These are phyloP conservation scores for Agelastica alni DNA, from an alignment of 2,888 invertebrate species.

Conservation along the genomic window DNA sequence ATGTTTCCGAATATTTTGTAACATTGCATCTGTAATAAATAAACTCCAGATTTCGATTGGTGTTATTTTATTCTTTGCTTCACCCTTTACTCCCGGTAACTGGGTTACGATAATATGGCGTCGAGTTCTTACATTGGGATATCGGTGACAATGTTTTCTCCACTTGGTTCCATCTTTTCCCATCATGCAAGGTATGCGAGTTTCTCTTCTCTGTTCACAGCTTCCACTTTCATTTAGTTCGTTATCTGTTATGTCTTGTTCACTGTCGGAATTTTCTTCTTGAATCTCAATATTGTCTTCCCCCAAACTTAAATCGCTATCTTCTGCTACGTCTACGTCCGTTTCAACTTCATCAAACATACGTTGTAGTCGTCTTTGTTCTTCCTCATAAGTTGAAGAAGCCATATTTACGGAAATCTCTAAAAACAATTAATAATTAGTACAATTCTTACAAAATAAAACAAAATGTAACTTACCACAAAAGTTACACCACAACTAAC, in stretches of 20 bases:
- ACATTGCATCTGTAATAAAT: conserved; percentile 8
- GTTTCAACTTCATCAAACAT: conserved; percentile 4
- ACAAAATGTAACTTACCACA: conserved; percentile 5
- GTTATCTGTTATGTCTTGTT: too few species aligned
- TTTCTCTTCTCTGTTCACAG: too few species aligned
- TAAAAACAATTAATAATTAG: conserved; percentile 6
- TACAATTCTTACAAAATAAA: conserved; percentile 1
- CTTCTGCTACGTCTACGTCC: too few species aligned
- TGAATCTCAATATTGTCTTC: too few species aligned
- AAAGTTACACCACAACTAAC: too few species aligned
- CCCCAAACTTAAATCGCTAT: too few species aligned
- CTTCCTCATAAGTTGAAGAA: conserved; percentile 7
- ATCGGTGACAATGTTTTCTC: not conserved
- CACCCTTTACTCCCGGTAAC: conserved; percentile 8
- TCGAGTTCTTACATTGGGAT: not conserved
- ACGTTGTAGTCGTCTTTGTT: conserved; percentile 3
- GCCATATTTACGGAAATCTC: conserved; percentile 4
- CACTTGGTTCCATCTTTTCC: not conserved
- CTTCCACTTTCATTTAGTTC: too few species aligned
- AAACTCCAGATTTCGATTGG: conserved; percentile 12
- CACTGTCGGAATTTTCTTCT: too few species aligned
- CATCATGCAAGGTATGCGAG: not conserved
- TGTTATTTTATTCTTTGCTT: conserved; percentile 4
- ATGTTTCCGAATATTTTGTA: conserved; percentile 10
- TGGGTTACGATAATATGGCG: not conserved